These are phyloP conservation scores for Chorisops tibialis DNA, from an alignment of 2,888 invertebrate genomes.

Conservation along the genomic window DNA sequence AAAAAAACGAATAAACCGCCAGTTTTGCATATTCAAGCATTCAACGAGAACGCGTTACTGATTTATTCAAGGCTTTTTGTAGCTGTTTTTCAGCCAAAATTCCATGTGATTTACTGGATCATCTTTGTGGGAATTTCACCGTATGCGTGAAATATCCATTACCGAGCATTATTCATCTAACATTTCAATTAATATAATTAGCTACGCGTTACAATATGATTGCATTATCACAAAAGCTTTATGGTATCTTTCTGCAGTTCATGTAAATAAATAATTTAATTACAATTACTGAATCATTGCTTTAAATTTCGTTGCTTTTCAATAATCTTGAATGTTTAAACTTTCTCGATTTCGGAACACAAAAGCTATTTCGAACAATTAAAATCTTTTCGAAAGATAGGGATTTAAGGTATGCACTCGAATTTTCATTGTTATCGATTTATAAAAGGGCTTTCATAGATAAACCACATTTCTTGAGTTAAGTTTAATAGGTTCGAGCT, in stretches of 20 bases:
- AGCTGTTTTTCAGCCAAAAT: neutral
- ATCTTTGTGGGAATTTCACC: neutral
- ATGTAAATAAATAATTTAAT: too few species aligned
- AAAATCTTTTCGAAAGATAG: neutral
- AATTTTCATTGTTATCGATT: neutral
- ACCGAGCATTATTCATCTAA: too few species aligned
- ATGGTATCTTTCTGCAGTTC: too few species aligned
- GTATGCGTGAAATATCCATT: neutral
- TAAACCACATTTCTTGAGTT: neutral
- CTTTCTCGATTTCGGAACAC: neutral
- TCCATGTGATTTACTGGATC: neutral
- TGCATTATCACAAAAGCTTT: too few species aligned
- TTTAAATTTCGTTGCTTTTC: too few species aligned
- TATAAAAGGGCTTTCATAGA: neutral
- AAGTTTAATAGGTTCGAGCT: slow-evolving; percentile 4
- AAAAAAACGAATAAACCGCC: too few species aligned
- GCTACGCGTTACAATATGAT: too few species aligned
- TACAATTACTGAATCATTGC: too few species aligned
- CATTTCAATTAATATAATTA: too few species aligned
- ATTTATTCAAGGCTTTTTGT: slow-evolving; percentile 3
- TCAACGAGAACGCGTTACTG: slow-evolving; percentile 4
- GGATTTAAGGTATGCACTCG: neutral
- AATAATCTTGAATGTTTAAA: too few species aligned
- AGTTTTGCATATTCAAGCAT: too few species aligned
- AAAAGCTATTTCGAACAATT: neutral